Evolutionary conservation across 2,113 vertebrate species (phyloP), one percentile per base, ranked within the genome.

Genomic region (Channa maculata): DNA sequence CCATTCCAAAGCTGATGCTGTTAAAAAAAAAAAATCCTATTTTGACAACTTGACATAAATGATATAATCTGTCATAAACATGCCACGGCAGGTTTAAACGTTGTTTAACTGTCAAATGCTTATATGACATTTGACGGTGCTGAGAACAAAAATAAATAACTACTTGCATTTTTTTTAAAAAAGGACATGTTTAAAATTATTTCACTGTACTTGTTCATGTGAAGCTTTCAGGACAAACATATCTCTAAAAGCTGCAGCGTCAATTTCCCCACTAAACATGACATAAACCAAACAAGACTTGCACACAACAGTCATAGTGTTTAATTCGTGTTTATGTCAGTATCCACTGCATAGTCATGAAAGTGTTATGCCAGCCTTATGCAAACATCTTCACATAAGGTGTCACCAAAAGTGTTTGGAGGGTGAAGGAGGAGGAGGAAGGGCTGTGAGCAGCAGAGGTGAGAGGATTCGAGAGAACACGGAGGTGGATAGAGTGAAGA

Each of bases 401-500:
- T 77, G 72, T 69, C 49, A 70, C 13, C 45, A 51, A 68, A 77
- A 71, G 45, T 49, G 48, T 65, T 61, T 38, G 10, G 12, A 65
- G 24, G 13, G 67, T 79, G 54, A 65, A 46, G 34, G 50, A 71
- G 39, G 41, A 50, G 10, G 14, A 55, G 15, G 33, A 11, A 36
- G 39, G n/a, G 49, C 67, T 48, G 52, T 9, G 48, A 65, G 51
- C 34, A 7, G 6, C 14, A 38, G 63, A 61, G 55, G 72, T 15
- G 46, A 77, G 58, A 85, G 57, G 38, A 63, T 50, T 46, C 10
- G 8, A 65, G 39, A 43, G 68, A 75, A 61, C n/a, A 14, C 10
- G 34, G 77, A 58, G 63, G 46, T 75, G 75, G 68, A 53, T 46
- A 39, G 37, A 52, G 37, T 0, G n/a, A 54, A 39, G 43, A 65